Base-by-base conservation (phyloP, 2,113 vertebrate genomes). In the Aegithalos caudatus region DNA sequence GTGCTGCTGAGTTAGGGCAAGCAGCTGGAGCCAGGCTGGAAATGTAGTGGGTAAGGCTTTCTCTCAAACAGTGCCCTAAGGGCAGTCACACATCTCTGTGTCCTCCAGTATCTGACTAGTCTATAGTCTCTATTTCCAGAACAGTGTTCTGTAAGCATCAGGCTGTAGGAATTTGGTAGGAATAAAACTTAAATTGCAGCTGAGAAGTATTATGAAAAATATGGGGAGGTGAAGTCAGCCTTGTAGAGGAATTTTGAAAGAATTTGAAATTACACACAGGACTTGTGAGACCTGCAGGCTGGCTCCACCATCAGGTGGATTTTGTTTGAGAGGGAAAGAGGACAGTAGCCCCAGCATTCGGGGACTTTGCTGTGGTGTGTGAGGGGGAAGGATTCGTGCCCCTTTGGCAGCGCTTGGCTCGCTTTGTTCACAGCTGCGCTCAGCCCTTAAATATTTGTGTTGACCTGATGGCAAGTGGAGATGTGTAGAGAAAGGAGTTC, bases 391-490 rank as follows among this genome's bases (percentile, higher is more conserved):
- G 74, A 83, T 86, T 33, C 1, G 1, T 81, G 80, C 60, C 83
- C 64, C 44, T 88, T 83, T 7, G 8, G 50, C 86, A 71, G 60
- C 12, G 3, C 67, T 48, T 47, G 76, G 35, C 27, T 86, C 17
- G 21, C 82, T 88, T 95, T 96, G 74, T 88, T 97, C 90, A 72
- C 85, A 95, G 86, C 90, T 92, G 92, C 1, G 0, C 86, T 94
- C 62, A 90, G 57, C 58, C 82, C 88, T 93, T 81, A 83, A 93
- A 88, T 95, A 77, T 95, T 94, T 95, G 89, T 87, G 81, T 86
- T 91, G 87, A 95, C 89, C 91, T 54, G 84, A 64, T 82, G 73
- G 94, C 89, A 87, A 94, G 73, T 92, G 93, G 90, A 91, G 89
- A 85, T 91, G 86, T 78, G 80, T 74, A 84, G 94, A 94, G 92